A percentile compares a stretch with the other conserved stretches of the same genome.
Evolutionary conservation across 2,797 vertebrate genomes (phyloP).

Genomic region (Tarsius wallacei): DNA sequence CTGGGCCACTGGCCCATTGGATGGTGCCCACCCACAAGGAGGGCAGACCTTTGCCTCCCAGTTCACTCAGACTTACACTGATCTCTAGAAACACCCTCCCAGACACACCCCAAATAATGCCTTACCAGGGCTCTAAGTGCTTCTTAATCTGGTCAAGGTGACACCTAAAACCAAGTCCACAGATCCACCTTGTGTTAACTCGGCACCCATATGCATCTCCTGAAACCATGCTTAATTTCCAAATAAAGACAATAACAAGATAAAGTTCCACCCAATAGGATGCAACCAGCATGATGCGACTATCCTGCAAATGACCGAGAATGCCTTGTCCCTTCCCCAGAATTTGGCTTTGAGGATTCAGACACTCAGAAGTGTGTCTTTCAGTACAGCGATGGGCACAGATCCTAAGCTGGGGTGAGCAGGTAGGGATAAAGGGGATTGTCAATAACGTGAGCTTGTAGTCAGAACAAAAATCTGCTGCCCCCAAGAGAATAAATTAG

Average conservation of each 20-base stretch:
- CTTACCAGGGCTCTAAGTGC: background rate
- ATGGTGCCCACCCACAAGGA: background rate
- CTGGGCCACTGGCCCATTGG: too few species aligned
- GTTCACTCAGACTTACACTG: background rate
- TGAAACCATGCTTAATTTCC: background rate
- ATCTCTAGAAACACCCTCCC: background rate
- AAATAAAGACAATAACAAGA: background rate
- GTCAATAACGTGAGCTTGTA: background rate
- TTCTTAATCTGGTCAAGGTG: background rate
- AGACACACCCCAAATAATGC: background rate
- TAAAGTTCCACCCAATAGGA: background rate
- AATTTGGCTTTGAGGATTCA: background rate
- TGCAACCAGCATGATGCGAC: background rate
- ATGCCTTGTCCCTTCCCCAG: background rate
- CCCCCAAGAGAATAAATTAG: background rate
- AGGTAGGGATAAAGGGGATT: background rate
- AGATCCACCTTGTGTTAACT: background rate
- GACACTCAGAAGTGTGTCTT: background rate
- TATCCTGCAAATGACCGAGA: too few species aligned
- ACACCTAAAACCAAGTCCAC: background rate
- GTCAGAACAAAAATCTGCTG: constrained; percentile 22
- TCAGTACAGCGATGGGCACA: background rate
- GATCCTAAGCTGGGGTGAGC: background rate
- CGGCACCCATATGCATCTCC: background rate
- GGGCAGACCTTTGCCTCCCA: background rate